Percentiles rank a stretch among this genome's conserved stretches.
Conservation (phyloP, 2,797 vertebrate genomes). For the Oophaga sylvatica region DNA sequence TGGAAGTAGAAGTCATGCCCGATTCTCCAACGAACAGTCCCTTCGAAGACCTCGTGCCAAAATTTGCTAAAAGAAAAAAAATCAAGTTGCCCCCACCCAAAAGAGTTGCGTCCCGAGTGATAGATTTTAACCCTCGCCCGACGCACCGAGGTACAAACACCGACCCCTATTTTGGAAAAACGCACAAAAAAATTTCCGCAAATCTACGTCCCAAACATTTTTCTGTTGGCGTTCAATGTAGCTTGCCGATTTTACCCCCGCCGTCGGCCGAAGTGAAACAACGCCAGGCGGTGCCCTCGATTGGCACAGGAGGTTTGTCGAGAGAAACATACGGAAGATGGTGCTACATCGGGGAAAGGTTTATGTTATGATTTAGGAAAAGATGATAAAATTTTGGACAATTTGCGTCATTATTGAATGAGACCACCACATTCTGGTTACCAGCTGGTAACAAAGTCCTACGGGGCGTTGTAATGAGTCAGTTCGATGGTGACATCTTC, state of each 20-base stretch:
- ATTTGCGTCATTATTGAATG: background rate
- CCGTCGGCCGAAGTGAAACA: background rate
- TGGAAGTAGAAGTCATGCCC: background rate
- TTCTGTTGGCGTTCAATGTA: conserved; percentile 6
- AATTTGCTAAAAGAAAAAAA: conserved; percentile 12
- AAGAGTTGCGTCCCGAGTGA: background rate
- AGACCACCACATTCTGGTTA: background rate
- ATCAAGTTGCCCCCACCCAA: background rate
- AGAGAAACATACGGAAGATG: background rate
- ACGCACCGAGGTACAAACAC: conserved; percentile 1
- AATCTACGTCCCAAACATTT: background rate
- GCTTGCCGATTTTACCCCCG: background rate
- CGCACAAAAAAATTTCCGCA: background rate
- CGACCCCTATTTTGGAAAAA: conserved; percentile 10
- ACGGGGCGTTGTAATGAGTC: background rate
- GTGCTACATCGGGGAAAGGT: background rate
- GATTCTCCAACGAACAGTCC: background rate
- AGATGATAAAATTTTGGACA: background rate
- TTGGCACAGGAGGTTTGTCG: background rate
- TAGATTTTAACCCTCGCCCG: background rate
- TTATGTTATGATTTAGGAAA: background rate
- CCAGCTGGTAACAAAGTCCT: background rate
- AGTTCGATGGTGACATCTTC: background rate
- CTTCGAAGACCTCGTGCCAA: background rate
- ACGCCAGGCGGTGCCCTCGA: background rate